phyloP scores from a whole-genome alignment of 2,797 vertebrate species.

The Spinibarbus caldwelli region DNA sequence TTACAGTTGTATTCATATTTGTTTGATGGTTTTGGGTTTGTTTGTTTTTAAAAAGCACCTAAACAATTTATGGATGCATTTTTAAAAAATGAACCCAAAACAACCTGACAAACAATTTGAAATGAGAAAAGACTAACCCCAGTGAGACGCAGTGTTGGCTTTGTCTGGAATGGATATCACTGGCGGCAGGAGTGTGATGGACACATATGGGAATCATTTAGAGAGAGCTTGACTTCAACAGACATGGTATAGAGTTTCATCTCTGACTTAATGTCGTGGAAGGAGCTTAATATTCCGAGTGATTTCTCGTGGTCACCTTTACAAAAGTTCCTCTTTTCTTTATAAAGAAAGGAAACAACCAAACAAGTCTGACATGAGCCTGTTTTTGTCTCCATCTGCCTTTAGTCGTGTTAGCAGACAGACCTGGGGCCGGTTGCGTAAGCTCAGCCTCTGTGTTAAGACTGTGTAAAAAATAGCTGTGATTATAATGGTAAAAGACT shows the following conservation, averaged over 20 bases:
- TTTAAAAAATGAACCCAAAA: background rate
- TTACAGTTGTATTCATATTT: slow-evolving; percentile 41
- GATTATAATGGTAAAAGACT: too few species aligned
- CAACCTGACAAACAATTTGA: slow-evolving; percentile 51
- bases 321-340: background rate
- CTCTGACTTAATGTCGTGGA: slow-evolving; percentile 23
- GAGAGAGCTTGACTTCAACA: slow-evolving; percentile 76
- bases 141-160: slow-evolving; percentile 67
- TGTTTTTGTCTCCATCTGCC: background rate
- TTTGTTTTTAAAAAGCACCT: slow-evolving; percentile 37
- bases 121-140: slow-evolving; percentile 68
- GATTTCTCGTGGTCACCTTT: background rate
- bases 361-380: background rate
- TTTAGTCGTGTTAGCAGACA: background rate
- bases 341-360: background rate
- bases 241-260: slow-evolving; percentile 71
- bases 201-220: slow-evolving; percentile 82
- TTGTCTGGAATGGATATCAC: slow-evolving; percentile 75
- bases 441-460: background rate
- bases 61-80: slow-evolving; percentile 55
- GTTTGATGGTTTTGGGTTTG: slow-evolving; percentile 42
- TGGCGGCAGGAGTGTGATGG: slow-evolving; percentile 68
- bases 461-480: background rate
- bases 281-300: background rate
- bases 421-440: background rate